Evolutionary conservation across 2,113 vertebrate genomes (phyloP).

Genomic region (Echinops telfairi): DNA sequence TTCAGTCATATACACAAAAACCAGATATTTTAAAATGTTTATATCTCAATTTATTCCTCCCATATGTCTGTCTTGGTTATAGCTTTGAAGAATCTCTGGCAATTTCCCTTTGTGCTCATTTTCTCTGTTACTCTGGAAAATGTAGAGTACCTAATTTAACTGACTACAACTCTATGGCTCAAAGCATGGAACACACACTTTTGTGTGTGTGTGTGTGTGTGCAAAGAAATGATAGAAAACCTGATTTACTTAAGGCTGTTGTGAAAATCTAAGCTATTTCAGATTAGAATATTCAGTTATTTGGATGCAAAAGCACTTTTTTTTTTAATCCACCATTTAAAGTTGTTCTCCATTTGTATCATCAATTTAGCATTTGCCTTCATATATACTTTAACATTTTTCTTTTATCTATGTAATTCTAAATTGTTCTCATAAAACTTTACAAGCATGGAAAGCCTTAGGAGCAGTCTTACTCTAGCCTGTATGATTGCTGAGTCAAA

Average conservation of each 20-base stretch:
- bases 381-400: neutral
- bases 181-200: neutral
- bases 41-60: neutral
- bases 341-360: neutral
- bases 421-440: neutral
- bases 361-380: neutral
- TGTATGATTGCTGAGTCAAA: no score
- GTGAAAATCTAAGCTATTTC: neutral
- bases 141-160: neutral
- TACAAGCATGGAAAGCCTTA: no score
- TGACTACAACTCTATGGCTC: neutral
- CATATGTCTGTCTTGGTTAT: neutral
- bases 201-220: no score
- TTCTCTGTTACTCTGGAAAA: neutral
- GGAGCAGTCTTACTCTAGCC: no score
- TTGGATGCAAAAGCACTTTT: neutral
- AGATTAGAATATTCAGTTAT: neutral
- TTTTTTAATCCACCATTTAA: neutral
- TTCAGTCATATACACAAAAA: accelerated
- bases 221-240: neutral
- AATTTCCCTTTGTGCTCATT: neutral
- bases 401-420: neutral
- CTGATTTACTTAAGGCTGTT: neutral
- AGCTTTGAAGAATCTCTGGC: neutral
- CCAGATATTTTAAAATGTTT: no score